Conservation (phyloP, 2,113 vertebrate species). For the Amphiprion ocellaris region DNA sequence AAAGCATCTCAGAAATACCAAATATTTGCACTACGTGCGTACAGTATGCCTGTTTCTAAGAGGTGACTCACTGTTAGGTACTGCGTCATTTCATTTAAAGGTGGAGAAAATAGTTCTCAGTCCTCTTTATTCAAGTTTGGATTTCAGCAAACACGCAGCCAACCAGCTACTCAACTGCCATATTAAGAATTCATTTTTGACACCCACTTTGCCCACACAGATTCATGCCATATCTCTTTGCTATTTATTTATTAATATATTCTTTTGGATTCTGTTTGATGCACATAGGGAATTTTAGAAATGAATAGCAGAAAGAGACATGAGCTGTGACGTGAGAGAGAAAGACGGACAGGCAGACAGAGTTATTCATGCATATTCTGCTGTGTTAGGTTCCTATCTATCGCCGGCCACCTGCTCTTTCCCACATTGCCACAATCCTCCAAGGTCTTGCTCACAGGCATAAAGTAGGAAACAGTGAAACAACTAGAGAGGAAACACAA, state of each 20-base stretch:
- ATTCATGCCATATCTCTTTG: not conserved
- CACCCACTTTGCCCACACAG: not conserved
- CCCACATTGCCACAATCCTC: constrained; percentile 39
- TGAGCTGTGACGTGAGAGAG: not conserved
- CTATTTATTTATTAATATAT: not conserved
- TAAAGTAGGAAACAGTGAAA: constrained; percentile 15
- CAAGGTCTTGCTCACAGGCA: constrained; percentile 37
- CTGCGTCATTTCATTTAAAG: constrained; percentile 39
- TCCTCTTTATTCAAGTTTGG: constrained; percentile 6
- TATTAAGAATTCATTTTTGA: not conserved
- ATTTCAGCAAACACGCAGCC: not conserved
- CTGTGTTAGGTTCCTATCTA: constrained; percentile 34
- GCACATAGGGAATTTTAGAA: not conserved
- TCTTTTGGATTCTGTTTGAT: not conserved
- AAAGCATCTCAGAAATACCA: not conserved
- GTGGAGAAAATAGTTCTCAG: constrained; percentile 11
- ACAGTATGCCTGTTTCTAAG: constrained; percentile 4
- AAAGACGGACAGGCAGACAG: constrained; percentile 2
- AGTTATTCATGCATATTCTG: constrained; percentile 9
- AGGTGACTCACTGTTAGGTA: constrained; percentile 47
- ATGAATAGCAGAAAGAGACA: not conserved
- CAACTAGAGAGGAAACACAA: constrained; percentile 3
- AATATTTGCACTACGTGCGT: not conserved
- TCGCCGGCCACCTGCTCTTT: constrained; percentile 62
- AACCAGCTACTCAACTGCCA: not conserved